Evolutionary conservation across 2,888 invertebrate genomes (phyloP), one percentile per base, ranked within the genome.

Genomic region (Chirona hameri): DNA sequence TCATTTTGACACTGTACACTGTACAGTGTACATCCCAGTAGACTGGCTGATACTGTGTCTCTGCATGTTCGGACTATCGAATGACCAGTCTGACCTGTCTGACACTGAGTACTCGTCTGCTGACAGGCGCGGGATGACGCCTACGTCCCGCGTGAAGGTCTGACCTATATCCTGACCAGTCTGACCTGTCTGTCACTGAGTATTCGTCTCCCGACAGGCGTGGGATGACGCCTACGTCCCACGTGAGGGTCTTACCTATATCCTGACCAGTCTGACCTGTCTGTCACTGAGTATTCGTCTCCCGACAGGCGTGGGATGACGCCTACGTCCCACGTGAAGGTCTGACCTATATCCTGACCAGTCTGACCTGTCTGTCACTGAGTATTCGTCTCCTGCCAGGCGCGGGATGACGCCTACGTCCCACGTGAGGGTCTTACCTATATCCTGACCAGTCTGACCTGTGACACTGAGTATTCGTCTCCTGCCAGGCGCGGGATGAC

Each of bases 391-490:
- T 29, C 29, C 21, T n/a, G 39, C 15, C 65, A 81, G 60, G 46
- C 52, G 46, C 65, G 60, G 3, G 82, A 60, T 29, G 48, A 31
- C 85, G 89, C 88, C 9, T 90, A 98, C 89, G 94, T 98, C 21
- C 98, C 98, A 0, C 91, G 95, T 52, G 93, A 94, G 5, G 94
- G 94, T 82, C n/a, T n/a, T n/a, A n/a, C n/a, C n/a, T n/a, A n/a
- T n/a, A n/a, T n/a, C n/a, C 93, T 94, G 81, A 91, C 93, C 82
- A 92, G 93, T 83, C 90, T 98, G 81, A 93, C 94, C n/a, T n/a
- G n/a, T n/a, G n/a, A 39, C 39, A 39, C 39, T 39, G 39, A 39
- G 39, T 39, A 39, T 39, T 14, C 48, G 18, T 57, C 57, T 29
- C 29, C 21, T n/a, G 39, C 15, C 65, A 81, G 60, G 46, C 52